Conservation (phyloP, 2,113 vertebrate genomes). For the Pterophyllum scalare region DNA sequence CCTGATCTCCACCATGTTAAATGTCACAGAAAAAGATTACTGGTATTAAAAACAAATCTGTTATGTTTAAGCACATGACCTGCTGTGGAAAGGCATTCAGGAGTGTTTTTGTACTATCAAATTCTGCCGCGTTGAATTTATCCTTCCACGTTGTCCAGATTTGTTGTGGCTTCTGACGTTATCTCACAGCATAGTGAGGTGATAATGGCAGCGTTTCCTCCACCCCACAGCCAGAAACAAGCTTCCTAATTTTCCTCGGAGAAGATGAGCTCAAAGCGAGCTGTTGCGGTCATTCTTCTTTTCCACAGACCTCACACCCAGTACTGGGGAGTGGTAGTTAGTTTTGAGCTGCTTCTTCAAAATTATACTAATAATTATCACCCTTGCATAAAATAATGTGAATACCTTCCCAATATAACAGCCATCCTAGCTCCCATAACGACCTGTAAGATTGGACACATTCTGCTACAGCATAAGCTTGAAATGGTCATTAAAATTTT, state of each 20-base stretch:
- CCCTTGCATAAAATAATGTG: not conserved
- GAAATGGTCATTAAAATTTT: not conserved
- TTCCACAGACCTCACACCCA: not conserved
- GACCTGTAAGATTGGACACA: not conserved
- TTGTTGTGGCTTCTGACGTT: not conserved
- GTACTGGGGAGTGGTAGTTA: not conserved
- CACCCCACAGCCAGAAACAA: not conserved
- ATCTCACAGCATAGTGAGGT: not conserved
- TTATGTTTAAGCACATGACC: not conserved
- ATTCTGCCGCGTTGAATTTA: not conserved
- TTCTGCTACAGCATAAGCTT: not conserved
- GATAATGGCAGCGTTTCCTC: not conserved
- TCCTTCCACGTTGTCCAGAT: not conserved
- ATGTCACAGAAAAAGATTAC: not conserved
- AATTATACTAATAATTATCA: not conserved
- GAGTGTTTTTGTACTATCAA: not conserved
- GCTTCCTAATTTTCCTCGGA: not conserved
- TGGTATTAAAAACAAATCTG: not conserved
- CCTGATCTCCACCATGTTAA: not conserved
- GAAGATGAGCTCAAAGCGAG: accelerated
- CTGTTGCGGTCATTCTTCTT: not conserved
- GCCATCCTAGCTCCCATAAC: not conserved
- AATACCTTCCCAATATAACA: not conserved
- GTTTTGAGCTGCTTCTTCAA: not conserved
- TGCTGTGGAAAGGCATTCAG: too few species aligned